Evolutionary conservation across 2,797 vertebrate species (phyloP).

Genomic region (Liparis tanakae): DNA sequence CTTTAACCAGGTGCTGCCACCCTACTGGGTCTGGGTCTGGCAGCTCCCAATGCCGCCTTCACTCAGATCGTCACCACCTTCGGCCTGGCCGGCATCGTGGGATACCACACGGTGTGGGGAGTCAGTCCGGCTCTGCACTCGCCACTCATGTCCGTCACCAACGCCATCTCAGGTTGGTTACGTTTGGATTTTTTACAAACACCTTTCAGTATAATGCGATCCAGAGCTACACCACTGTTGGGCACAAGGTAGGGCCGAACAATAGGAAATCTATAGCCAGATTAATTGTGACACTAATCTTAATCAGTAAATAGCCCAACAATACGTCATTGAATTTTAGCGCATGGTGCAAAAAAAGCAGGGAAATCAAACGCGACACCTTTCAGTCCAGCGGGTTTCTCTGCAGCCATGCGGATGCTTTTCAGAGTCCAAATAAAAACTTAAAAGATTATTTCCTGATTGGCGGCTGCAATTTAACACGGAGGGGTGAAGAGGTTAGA

Average conservation of each 20-base stretch:
- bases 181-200: not conserved
- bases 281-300: not conserved
- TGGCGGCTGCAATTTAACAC: conserved; percentile 60
- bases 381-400: conserved; percentile 10
- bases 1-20: conserved; percentile 72
- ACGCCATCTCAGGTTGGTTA: conserved; percentile 87
- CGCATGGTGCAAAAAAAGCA: not conserved
- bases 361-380: conserved; percentile 12
- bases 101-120: conserved; percentile 85
- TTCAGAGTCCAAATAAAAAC: conserved; percentile 45
- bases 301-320: not conserved
- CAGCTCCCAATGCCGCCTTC: conserved; percentile 83
- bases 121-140: conserved; percentile 87
- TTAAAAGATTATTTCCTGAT: conserved; percentile 53
- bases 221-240: not conserved
- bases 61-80: conserved; percentile 88
- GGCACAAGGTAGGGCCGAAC: not conserved
- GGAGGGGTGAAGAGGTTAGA: conserved; percentile 69
- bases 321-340: not conserved
- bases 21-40: conserved; percentile 81
- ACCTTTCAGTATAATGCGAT: not conserved
- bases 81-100: conserved; percentile 84
- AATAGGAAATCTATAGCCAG: not conserved
- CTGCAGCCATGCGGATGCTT: not conserved
- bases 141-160: conserved; percentile 87